These are phyloP conservation scores for Chrysemys picta DNA, from an alignment of 2,113 vertebrate genomes.

Conservation along the genomic window DNA sequence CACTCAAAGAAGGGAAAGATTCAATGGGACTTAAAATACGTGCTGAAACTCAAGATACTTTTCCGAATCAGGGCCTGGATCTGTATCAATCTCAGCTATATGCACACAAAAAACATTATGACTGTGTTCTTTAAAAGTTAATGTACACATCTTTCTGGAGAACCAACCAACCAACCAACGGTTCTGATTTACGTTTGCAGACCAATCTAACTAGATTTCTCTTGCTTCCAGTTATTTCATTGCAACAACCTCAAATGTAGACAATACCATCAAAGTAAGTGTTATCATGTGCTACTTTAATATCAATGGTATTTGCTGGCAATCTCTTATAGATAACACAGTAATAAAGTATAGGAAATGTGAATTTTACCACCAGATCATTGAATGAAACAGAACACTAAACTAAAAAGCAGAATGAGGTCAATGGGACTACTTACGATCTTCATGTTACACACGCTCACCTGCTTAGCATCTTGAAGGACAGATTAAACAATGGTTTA, in stretches of 20 bases:
- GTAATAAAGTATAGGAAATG: background rate
- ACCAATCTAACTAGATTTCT: background rate
- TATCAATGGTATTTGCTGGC: too few species aligned
- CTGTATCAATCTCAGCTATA: background rate
- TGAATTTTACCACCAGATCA: background rate
- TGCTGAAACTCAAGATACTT: background rate
- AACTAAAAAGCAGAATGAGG: background rate
- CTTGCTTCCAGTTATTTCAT: background rate
- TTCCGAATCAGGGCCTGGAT: background rate
- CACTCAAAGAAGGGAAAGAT: too few species aligned
- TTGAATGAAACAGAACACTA: background rate
- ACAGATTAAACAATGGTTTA: background rate
- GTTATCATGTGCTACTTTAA: background rate
- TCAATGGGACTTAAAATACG: too few species aligned
- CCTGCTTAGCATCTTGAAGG: background rate
- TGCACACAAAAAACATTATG: rapidly evolving
- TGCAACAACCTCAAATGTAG: background rate
- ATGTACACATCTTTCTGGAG: background rate
- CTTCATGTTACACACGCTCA: background rate
- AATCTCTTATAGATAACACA: background rate
- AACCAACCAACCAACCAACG: background rate
- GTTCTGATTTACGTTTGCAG: background rate
- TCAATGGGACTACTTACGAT: background rate
- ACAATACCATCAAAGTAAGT: background rate
- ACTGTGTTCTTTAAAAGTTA: background rate